Evolutionary conservation across 2,113 vertebrate species (phyloP).

Genomic region (Pluvianellus socialis): DNA sequence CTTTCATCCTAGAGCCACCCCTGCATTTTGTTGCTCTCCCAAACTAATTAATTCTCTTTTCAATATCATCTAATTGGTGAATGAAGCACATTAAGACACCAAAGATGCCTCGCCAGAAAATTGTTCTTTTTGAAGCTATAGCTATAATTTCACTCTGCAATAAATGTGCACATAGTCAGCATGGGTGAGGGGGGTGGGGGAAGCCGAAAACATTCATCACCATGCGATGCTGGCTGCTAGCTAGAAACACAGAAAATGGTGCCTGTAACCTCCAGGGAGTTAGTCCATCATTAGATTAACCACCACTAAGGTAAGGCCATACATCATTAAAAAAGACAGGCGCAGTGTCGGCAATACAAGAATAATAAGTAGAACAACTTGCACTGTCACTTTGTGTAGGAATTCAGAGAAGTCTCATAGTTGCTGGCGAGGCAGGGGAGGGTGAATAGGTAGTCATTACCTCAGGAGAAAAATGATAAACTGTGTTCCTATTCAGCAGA

Average conservation of each 20-base stretch:
- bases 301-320: constrained; percentile 18
- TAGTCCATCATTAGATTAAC: constrained; percentile 67
- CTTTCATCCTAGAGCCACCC: background rate
- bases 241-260: constrained; percentile 52
- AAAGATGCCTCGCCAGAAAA: background rate
- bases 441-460: background rate
- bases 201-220: constrained; percentile 30
- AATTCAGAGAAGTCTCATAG: background rate
- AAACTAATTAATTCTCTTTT: background rate
- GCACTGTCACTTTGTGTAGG: background rate
- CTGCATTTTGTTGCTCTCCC: background rate
- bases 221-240: constrained; percentile 27
- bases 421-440: background rate
- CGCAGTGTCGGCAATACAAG: background rate
- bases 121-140: background rate
- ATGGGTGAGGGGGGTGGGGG: background rate
- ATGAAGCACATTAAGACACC: background rate
- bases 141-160: background rate
- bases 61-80: background rate
- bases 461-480: constrained; percentile 26
- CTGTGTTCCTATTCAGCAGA: background rate
- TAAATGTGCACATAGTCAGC: background rate
- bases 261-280: constrained; percentile 47
- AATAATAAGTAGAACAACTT: constrained; percentile 43
- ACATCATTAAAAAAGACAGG: constrained; percentile 58